Percentiles rank a stretch among this genome's conserved stretches.
Evolutionary conservation across 2,797 vertebrate genomes (phyloP).

Genomic region (Ceryle rudis): DNA sequence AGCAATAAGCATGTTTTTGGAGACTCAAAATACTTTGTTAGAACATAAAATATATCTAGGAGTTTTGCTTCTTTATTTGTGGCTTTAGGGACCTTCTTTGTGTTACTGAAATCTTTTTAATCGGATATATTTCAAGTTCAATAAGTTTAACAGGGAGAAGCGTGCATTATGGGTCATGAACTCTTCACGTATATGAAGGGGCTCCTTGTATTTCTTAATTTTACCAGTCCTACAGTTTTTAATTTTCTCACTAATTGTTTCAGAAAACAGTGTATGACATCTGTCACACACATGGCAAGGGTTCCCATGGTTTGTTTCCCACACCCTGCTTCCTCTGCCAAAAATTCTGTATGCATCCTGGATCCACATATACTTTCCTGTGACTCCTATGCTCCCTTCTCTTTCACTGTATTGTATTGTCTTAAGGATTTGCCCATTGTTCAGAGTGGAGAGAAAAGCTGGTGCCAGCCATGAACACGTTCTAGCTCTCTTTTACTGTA

Average conservation of each 20-base stretch:
- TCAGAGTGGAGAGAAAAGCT: background rate
- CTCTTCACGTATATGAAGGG: background rate
- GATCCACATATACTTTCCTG: background rate
- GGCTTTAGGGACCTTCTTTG: background rate
- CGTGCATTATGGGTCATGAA: accelerated
- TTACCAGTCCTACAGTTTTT: background rate
- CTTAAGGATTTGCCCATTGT: background rate
- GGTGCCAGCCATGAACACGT: background rate
- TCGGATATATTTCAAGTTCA: background rate
- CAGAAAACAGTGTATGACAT: background rate
- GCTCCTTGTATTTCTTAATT: background rate
- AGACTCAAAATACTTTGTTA: background rate
- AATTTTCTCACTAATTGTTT: background rate
- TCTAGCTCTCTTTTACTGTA: background rate
- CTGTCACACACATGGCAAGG: background rate
- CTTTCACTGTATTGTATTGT: background rate
- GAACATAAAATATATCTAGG: background rate
- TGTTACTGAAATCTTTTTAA: background rate
- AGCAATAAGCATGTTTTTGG: background rate
- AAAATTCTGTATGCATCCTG: background rate
- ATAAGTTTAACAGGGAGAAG: background rate
- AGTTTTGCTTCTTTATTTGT: background rate
- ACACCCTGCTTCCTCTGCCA: background rate
- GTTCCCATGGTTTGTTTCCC: background rate
- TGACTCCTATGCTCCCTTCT: background rate